Evolutionary conservation across 2,797 vertebrate genomes (phyloP).

Genomic region (Cynodonichthys magdalenae): DNA sequence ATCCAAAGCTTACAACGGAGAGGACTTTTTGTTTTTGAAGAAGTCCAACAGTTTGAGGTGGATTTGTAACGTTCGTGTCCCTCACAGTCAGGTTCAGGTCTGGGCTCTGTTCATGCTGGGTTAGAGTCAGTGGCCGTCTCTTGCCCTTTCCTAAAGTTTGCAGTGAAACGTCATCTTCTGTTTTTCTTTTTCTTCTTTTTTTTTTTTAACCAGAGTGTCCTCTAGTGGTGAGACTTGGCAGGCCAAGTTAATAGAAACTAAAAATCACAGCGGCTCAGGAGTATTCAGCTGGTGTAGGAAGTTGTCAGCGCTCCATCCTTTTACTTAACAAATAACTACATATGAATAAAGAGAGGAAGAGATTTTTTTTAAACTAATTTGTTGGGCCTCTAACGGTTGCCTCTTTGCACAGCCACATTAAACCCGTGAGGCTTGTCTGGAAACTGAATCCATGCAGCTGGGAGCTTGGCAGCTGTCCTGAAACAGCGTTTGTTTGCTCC

Average conservation of each 20-base stretch:
- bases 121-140: slow-evolving; percentile 67
- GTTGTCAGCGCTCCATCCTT: slow-evolving; percentile 21
- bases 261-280: slow-evolving; percentile 64
- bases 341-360: background rate
- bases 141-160: slow-evolving; percentile 74
- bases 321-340: background rate
- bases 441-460: slow-evolving; percentile 7
- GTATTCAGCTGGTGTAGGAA: slow-evolving; percentile 38
- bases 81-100: slow-evolving; percentile 15
- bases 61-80: slow-evolving; percentile 6
- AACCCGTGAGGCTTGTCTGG: background rate
- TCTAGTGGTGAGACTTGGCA: slow-evolving; percentile 88
- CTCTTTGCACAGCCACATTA: background rate
- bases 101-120: slow-evolving; percentile 48
- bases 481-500: slow-evolving; percentile 23
- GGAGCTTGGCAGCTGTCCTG: slow-evolving; percentile 14
- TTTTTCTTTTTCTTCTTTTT: slow-evolving; percentile 10
- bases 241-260: slow-evolving; percentile 85
- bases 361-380: background rate
- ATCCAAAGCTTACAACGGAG: slow-evolving; percentile 19
- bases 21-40: background rate
- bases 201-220: slow-evolving; percentile 76
- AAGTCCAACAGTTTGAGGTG: slow-evolving; percentile 3
- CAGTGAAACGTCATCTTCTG: slow-evolving; percentile 56
- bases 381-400: no score